Percentiles rank a stretch among this genome's conserved stretches.
phyloP scores from a whole-genome alignment of 2,888 invertebrate genomes.

The Tinea semifulvella region DNA sequence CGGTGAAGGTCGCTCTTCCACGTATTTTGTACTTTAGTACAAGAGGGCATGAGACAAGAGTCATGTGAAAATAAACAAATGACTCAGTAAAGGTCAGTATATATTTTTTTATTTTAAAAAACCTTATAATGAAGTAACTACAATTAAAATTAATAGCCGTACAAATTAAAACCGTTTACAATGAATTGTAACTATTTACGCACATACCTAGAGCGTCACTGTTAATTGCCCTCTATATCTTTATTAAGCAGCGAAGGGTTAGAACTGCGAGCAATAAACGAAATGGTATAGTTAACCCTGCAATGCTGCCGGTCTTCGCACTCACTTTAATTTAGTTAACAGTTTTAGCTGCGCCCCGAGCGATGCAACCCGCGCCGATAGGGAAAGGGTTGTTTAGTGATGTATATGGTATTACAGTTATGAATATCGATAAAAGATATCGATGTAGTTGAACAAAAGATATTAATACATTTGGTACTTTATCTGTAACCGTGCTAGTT shows the following conservation, averaged over 20 bases:
- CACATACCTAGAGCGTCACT: conserved; percentile 22
- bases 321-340: conserved; percentile 67
- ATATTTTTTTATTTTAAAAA: too few relatives aligned
- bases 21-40: too few relatives aligned
- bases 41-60: too few relatives aligned
- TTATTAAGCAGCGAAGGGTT: conserved; percentile 57
- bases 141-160: not conserved
- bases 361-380: conserved; percentile 36
- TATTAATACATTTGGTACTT: too few relatives aligned
- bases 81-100: too few relatives aligned
- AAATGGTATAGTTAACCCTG: conserved; percentile 66
- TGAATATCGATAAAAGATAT: conserved; percentile 2
- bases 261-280: conserved; percentile 62
- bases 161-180: not conserved
- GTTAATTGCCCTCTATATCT: conserved; percentile 61
- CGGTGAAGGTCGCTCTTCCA: too few relatives aligned
- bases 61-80: too few relatives aligned
- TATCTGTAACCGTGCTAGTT: too few relatives aligned
- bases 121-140: too few relatives aligned
- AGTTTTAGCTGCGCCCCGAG: conserved; percentile 53
- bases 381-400: conserved; percentile 55
- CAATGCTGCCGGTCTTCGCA: conserved; percentile 53
- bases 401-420: conserved; percentile 18
- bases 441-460: too few relatives aligned
- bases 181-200: not conserved